Evolutionary conservation across 2,113 vertebrate species (phyloP), one percentile per base, ranked within the genome.

Genomic region (Asarcornis scutulata): DNA sequence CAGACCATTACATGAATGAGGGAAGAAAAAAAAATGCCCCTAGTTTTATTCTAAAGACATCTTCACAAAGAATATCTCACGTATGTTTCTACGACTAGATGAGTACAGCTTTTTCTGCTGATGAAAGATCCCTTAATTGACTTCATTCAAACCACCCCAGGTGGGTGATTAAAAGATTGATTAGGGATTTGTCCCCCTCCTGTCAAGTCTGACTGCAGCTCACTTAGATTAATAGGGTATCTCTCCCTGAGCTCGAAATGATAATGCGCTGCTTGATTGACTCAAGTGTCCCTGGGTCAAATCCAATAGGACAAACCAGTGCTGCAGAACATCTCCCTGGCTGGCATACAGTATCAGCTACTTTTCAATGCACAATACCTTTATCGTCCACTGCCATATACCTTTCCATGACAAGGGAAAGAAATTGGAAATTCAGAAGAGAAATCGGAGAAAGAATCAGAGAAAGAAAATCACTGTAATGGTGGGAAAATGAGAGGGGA

Each of bases 101-200:
- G 89, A 94, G 64, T 63, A 72, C 60, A 91, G 85, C 68, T 90
- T 88, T 89, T 95, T 88, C 72, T 90, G 56, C 59, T 88, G 83
- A 96, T 84, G 88, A 96, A 93, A 71, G 27, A 93, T 88, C 79
- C 79, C 73, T 83, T 97, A 96, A 95, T 94, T 95, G 64, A 78
- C 88, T 96, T 90, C 95, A 94, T 96, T 96, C 92, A 88, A 72
- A 93, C 87, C 93, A 95, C 88, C 80, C 88, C 88, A 94, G 96
- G 95, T 90, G 91, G 88, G 93, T 96, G 95, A 97, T 97, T 96
- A 96, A 88, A 94, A 91, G 92, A 96, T 90, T 96, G 91, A 96
- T 96, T 96, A 93, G 60, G 83, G 92, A 96, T 95, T 96, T 96
- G 63, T 95, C 73, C 79, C 73, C 76, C 88, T 86, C 73, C 76